Base-by-base conservation (phyloP, 1,140 invertebrate genomes). In the Aphaenogaster floridana region DNA sequence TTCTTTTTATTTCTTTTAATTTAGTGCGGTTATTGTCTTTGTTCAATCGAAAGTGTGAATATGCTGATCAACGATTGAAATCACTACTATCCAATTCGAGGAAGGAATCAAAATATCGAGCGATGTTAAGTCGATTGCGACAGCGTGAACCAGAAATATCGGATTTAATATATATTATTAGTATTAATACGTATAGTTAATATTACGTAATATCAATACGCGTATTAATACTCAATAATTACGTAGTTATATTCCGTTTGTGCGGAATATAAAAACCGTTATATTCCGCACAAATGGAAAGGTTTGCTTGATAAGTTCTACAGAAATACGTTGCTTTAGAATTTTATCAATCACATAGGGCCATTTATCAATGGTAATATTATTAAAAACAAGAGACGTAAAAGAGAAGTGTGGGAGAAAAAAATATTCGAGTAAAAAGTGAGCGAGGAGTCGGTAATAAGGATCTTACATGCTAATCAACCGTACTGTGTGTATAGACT, bases 401-500 rank as follows among this genome's bases (percentile, higher is more conserved):
- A 81, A 69, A 69, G 71, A 88, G 42, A 63, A 72, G 2, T 42
- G 11, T 28, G 28, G 74, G 88, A 63, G 34, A 54, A 77, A 50
- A 66, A 64, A 64, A 17, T 45, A 88, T 42, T 52, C 15, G 13
- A 64, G 59, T 54, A 76, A 15, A 39, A 21, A 89, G 39, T 42
- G 48, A 66, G 42, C 11, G 50, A 50, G 36, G 50, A 90, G 45
- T 50, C 57, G 50, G 48, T 85, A 89, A 79, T 89, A 89, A 86
- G 84, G 90, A 88, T 86, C 92, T 94, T 94, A 94, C 81, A 90
- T 63, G 87, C 92, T 93, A 93, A 92, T 93, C 89, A 92, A 92
- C 91, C 91, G 92, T 87, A 91, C 74, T 92, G 90, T 93, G 90
- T 93, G 92, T 92, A 95, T 95, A 95, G 94, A 95, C 95, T 95